Base-by-base conservation (phyloP, 2,888 invertebrate species). In the Tetranychus truncatus region DNA sequence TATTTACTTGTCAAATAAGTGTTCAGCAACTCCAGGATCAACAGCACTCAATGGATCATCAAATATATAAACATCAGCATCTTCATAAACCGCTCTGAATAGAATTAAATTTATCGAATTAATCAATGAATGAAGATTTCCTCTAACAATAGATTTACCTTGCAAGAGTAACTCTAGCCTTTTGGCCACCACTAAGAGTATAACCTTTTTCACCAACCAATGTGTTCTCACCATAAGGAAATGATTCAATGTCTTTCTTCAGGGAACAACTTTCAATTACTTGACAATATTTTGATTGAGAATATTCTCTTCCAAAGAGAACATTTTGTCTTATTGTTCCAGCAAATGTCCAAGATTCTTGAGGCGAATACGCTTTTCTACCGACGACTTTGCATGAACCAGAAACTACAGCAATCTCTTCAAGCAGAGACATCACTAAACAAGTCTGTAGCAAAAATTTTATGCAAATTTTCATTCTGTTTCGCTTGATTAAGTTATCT, bases 191-290 rank as follows among this genome's bases (percentile, higher is more conserved):
- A 79, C 85, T 85, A 71, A 86, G 80, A 74, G 83, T 86, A 71
- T 86, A 82, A n/a, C 88, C 88, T 73, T 84, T 81, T 77, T 86
- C 86, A 24, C 86, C 86, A 20, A 86, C 84, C 74, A 84, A 76
- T 0, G 85, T 85, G 78, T 80, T 77, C 79, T 86, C 86, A 24
- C 85, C 84, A 77, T 82, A 79, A 15, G 55, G 55, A 55, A 55
- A 55, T 55, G 55, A 55, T 55, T 55, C 15, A 15, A 86, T 78
- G 78, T 86, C 86, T 81, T 84, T 78, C 55, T 81, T 81, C 73
- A 85, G 79, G 1, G 84, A 84, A 78, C 55, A 55, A 7, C 11
- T 55, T 15, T 65, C 20, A 21, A 73, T 20, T 11, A 66, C 66
- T 11, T 66, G 1, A 15, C 3, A 5, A 55, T 73, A 73, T 73